These are phyloP conservation scores for Himalopsyche japonica DNA, from an alignment of 2,888 invertebrate species.

Conservation along the genomic window DNA sequence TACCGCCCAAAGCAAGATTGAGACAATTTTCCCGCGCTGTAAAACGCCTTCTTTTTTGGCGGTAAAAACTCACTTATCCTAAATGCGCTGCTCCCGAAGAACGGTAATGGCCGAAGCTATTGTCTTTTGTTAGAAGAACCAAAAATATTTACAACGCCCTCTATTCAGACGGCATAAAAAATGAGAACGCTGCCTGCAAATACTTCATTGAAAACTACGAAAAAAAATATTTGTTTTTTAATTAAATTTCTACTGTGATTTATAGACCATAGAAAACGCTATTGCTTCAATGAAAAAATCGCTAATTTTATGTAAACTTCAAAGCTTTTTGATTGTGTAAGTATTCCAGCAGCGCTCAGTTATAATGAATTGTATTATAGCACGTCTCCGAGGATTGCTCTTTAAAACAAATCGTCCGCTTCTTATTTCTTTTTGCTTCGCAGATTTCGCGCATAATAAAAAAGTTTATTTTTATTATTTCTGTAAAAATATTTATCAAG, in stretches of 20 bases:
- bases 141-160: slow-evolving; percentile 30
- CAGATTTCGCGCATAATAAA: neutral
- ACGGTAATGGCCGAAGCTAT: slow-evolving; percentile 29
- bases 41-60: slow-evolving; percentile 1
- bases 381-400: neutral
- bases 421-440: slow-evolving; percentile 1
- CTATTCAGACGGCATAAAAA: neutral
- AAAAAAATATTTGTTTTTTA: no score
- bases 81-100: neutral
- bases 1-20: neutral
- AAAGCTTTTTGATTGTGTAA: no score
- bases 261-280: no score
- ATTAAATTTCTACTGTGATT: no score
- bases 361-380: neutral
- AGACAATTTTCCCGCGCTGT: slow-evolving; percentile 20
- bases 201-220: no score
- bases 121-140: slow-evolving; percentile 10
- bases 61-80: slow-evolving; percentile 36
- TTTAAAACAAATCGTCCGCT: neutral
- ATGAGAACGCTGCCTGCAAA: neutral
- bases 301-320: no score
- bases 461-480: slow-evolving; percentile 1
- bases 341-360: neutral
- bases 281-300: no score
- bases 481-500: neutral